Conservation (phyloP, 2,888 invertebrate genomes). For the Lagria hirta region DNA sequence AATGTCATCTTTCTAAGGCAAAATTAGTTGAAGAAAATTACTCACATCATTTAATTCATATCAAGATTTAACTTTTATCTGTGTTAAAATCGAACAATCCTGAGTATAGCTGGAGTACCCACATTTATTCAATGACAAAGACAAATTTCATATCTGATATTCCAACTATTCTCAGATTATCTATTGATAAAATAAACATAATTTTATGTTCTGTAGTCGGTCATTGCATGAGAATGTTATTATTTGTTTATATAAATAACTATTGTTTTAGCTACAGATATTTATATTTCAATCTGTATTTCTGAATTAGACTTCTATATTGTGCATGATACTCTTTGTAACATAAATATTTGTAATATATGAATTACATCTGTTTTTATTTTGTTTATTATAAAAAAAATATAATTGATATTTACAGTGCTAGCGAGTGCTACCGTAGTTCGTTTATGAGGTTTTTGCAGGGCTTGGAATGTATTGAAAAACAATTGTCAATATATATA, state of each 20-base stretch:
- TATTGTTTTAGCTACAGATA: constrained; percentile 23
- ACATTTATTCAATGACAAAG: too few relatives aligned
- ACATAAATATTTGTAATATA: constrained; percentile 40
- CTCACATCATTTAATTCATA: constrained; percentile 18
- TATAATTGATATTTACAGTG: too few relatives aligned
- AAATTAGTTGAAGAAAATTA: constrained; percentile 23
- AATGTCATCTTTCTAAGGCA: constrained; percentile 20
- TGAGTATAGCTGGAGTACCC: too few relatives aligned
- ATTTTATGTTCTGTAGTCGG: constrained; percentile 10
- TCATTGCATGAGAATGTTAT: constrained; percentile 31
- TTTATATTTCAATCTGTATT: constrained; percentile 41
- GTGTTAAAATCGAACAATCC: constrained; percentile 24
- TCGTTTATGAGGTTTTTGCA: too few relatives aligned
- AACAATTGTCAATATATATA: too few relatives aligned
- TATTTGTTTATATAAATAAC: constrained; percentile 45
- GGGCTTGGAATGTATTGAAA: too few relatives aligned
- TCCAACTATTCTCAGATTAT: constrained; percentile 10
- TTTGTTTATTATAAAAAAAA: too few relatives aligned
- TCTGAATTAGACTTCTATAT: constrained; percentile 40
- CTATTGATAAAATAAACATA: constrained; percentile 11
- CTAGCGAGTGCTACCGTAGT: too few relatives aligned
- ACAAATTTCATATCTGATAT: too few relatives aligned
- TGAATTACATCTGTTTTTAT: constrained; percentile 5
- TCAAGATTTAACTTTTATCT: constrained; percentile 13
- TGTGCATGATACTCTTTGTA: constrained; percentile 42